These are phyloP conservation scores for Xiphophorus couchianus DNA, from an alignment of 2,113 vertebrate genomes.

Conservation along the genomic window DNA sequence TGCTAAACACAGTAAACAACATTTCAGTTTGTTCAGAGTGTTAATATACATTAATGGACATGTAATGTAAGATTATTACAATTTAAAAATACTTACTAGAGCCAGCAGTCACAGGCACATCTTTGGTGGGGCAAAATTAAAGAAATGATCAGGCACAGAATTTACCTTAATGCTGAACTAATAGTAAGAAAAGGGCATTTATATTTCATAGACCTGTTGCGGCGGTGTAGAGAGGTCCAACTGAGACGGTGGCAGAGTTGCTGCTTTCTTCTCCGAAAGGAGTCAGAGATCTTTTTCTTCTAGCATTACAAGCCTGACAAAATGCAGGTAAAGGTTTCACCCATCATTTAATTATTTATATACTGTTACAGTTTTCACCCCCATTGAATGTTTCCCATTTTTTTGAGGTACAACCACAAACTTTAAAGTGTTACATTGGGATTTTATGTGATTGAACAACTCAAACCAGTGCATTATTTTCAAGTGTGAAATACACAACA, in stretches of 20 bases:
- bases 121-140: conserved; percentile 7
- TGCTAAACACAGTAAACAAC: conserved; percentile 25
- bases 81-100: conserved; percentile 61
- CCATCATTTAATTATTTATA: too few species aligned
- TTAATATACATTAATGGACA: background rate
- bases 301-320: conserved; percentile 66
- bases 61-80: background rate
- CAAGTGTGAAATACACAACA: too few species aligned
- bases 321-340: background rate
- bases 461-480: too few species aligned
- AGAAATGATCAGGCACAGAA: conserved; percentile 4
- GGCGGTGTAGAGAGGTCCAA: conserved; percentile 76
- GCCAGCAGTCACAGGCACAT: conserved; percentile 26
- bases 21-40: background rate
- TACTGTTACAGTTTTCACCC: too few species aligned
- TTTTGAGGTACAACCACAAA: too few species aligned
- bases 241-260: conserved; percentile 74
- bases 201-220: conserved; percentile 45
- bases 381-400: too few species aligned
- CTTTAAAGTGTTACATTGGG: too few species aligned
- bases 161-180: background rate
- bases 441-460: too few species aligned
- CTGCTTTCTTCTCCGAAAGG: conserved; percentile 49
- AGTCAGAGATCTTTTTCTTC: conserved; percentile 60
- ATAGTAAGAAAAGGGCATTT: background rate